Base-by-base conservation (phyloP, 2,888 invertebrate species). In the Drosophila suboccidentalis region DNA sequence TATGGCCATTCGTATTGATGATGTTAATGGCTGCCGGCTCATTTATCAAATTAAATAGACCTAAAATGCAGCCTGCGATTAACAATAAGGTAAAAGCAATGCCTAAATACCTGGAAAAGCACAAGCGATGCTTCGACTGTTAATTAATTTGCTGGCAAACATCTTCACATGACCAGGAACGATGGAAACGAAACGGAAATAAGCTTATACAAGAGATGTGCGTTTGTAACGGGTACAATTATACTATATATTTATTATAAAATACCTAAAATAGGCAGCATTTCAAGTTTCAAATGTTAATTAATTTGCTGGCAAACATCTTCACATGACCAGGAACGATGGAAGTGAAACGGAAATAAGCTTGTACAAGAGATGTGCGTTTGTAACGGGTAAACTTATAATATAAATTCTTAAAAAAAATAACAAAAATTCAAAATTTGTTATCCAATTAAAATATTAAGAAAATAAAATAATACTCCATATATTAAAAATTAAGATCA, bases 11-110 rank as follows among this genome's bases (percentile, higher is more conserved):
- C 55, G 60, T 32, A 78, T 69, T 70, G 76, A 79, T 62, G 79
- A 76, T 59, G 75, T 62, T 76, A 67, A 75, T 75, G 75, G 75
- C 75, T 78, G 73, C 53, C 68, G 75, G 36, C 53, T 78, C 75
- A 78, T 75, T 75, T 75, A 66, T 78, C 75, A 75, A 74, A 67
- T 64, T 60, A 78, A 78, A 78, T 78, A 67, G 43, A 47, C 38
- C 57, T 74, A 63, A 78, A 78, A 78, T 73, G 75, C 55, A 53
- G 59, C 15, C 46, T n/a, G 9, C 57, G 61, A 65, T 71, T 63
- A 49, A 50, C 72, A 55, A 66, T 72, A 55, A 65, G 60, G 46
- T 50, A 38, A 38, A 54, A 26, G 41, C 70, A 54, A 29, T 59
- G 46, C 46, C 50, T 17, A 60, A 60, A 60, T 60, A 49, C 49